Conservation (phyloP, 37 sponge, comb jelly and placozoan species). For the Cladorhizidae sp. region DNA sequence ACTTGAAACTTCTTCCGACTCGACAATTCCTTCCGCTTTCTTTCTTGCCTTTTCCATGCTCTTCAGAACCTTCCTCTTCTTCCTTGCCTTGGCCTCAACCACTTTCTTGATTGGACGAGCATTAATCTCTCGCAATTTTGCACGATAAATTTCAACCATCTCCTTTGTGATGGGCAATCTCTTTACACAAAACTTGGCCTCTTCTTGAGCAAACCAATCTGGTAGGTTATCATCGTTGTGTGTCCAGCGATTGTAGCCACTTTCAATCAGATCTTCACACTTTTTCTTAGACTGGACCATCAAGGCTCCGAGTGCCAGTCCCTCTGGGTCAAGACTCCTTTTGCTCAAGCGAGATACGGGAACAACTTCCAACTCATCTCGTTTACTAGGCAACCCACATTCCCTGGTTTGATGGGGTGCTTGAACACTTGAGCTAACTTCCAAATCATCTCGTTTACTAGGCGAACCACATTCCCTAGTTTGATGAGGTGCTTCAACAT, state of each 20-base stretch:
- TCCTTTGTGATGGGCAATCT: conserved; percentile 92
- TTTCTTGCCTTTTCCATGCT: conserved; percentile 63
- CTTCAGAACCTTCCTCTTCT: conserved; percentile 57
- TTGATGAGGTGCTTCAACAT: neutral
- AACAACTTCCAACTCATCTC: conserved; percentile 36
- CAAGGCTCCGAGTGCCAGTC: conserved; percentile 86
- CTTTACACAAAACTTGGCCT: conserved; percentile 79
- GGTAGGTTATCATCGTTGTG: conserved; percentile 84
- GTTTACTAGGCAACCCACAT: neutral
- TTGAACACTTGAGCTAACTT: neutral
- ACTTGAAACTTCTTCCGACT: conserved; percentile 60
- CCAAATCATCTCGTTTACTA: conserved; percentile 21
- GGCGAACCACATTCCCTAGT: neutral
- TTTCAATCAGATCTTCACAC: conserved; percentile 87
- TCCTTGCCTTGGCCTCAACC: conserved; percentile 94
- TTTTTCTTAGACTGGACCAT: conserved; percentile 84
- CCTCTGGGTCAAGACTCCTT: conserved; percentile 75
- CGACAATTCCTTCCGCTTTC: conserved; percentile 63
- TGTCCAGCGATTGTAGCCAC: conserved; percentile 88
- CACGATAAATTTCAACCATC: conserved; percentile 79
- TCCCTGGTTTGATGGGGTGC: neutral
- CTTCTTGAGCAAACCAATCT: conserved; percentile 95
- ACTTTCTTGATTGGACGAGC: conserved; percentile 97
- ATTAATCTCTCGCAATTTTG: conserved; percentile 84
- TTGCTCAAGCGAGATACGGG: conserved; percentile 23